Conservation (phyloP, 2,888 invertebrate genomes). For the Zygaena filipendulae region DNA sequence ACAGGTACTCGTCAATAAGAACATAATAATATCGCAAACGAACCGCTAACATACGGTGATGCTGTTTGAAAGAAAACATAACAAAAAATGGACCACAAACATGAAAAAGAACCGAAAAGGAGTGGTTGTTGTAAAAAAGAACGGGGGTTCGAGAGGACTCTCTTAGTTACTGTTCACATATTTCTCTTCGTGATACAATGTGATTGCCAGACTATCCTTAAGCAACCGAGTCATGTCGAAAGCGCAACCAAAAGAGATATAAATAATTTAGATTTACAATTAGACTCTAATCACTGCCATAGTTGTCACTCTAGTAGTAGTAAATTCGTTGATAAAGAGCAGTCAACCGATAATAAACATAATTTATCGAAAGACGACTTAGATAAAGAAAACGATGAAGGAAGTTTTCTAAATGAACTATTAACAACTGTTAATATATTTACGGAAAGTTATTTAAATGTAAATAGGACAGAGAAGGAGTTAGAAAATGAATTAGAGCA, state of each 20-base stretch:
- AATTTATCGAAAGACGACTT: constrained; percentile 19
- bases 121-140: constrained; percentile 29
- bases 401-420: constrained; percentile 31
- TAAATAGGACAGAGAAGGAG: constrained; percentile 41
- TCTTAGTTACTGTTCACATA: constrained; percentile 39
- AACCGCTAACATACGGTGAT: constrained; percentile 34
- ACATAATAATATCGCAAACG: too few relatives aligned
- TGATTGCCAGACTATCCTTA: constrained; percentile 33
- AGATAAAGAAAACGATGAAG: constrained; percentile 16
- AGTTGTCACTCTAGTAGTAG: constrained; percentile 48
- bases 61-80: constrained; percentile 31
- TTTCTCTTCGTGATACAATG: constrained; percentile 29
- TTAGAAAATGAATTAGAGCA: constrained; percentile 63
- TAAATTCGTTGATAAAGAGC: constrained; percentile 20
- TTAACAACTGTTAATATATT: constrained; percentile 34
- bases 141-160: constrained; percentile 35
- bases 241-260: constrained; percentile 40
- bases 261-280: constrained; percentile 38
- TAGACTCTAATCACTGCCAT: constrained; percentile 57
- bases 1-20: too few relatives aligned
- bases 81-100: constrained; percentile 39
- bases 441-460: constrained; percentile 35
- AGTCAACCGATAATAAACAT: constrained; percentile 20
- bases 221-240: constrained; percentile 31
- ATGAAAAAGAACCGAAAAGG: constrained; percentile 25